A percentile compares a stretch with the other conserved stretches of the same genome.
phyloP scores from a whole-genome alignment of 1,140 invertebrate species.

The Zaprionus ghesquierei region DNA sequence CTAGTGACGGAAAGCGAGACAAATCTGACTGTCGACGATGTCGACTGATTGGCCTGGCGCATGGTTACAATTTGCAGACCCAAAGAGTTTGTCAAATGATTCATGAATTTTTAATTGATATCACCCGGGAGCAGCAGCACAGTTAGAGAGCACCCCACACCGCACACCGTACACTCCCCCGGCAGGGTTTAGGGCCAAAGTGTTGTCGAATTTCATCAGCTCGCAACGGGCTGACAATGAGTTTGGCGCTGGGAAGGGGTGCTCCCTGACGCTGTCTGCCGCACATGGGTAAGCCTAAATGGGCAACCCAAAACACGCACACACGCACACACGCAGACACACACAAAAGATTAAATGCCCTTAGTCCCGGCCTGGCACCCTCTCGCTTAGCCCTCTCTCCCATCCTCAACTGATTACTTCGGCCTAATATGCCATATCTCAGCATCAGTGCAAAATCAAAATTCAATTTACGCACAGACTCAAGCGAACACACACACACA shows the following conservation, averaged over 20 bases:
- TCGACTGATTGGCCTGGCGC: conserved; percentile 44
- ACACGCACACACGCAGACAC: conserved; percentile 59
- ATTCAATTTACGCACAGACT: conserved; percentile 79
- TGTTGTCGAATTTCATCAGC: conserved; percentile 41
- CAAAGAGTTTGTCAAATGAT: conserved; percentile 76
- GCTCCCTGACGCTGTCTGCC: not conserved
- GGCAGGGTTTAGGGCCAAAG: conserved; percentile 9
- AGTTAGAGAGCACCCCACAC: not conserved
- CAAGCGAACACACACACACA: conserved; percentile 27
- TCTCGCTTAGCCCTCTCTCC: not conserved
- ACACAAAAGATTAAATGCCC: conserved; percentile 77
- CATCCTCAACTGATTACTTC: conserved; percentile 64
- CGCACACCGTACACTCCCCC: not conserved
- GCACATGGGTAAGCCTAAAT: conserved; percentile 76
- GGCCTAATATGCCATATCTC: conserved; percentile 80
- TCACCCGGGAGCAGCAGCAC: conserved; percentile 19
- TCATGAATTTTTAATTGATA: conserved; percentile 80
- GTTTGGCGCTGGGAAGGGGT: not conserved
- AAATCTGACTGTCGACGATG: conserved; percentile 4
- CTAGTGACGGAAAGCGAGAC: conserved; percentile 3
- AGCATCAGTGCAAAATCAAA: conserved; percentile 81
- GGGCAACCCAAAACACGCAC: conserved; percentile 74
- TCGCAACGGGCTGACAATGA: conserved; percentile 33
- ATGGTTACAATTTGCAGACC: conserved; percentile 40
- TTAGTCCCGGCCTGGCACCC: conserved; percentile 14